These are phyloP conservation scores for Agrotis puta DNA, from an alignment of 2,888 invertebrate species.

Conservation along the genomic window DNA sequence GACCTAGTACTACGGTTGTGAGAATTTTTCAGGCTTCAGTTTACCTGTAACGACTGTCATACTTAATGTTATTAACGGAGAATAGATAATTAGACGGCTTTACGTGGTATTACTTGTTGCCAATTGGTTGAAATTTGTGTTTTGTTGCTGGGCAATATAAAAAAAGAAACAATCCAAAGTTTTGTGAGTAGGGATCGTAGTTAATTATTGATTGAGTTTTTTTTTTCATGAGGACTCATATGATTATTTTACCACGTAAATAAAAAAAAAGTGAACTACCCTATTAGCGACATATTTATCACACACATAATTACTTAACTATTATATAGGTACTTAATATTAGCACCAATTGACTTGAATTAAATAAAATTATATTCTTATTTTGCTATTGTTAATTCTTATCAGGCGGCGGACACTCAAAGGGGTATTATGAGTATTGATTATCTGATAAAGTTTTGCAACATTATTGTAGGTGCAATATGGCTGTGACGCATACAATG, in stretches of 20 bases:
- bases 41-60: slow-evolving; percentile 15
- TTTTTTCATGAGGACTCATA: too few species aligned
- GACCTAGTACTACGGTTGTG: slow-evolving; percentile 31
- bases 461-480: background rate
- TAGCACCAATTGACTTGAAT: slow-evolving; percentile 11
- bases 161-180: too few species aligned
- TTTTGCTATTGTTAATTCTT: background rate
- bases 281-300: too few species aligned
- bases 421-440: background rate
- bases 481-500: background rate
- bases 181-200: background rate
- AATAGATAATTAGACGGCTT: slow-evolving; percentile 19
- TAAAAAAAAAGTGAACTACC: too few species aligned
- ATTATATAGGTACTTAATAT: too few species aligned
- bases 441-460: slow-evolving; percentile 9
- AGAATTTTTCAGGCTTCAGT: slow-evolving; percentile 43
- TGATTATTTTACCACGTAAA: too few species aligned
- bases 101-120: background rate
- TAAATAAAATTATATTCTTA: slow-evolving; percentile 11
- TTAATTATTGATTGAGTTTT: background rate
- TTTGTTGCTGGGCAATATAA: background rate
- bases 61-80: slow-evolving; percentile 28
- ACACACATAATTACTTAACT: too few species aligned
- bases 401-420: slow-evolving; percentile 7
- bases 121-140: background rate